phyloP scores from a whole-genome alignment of 2,113 vertebrate genomes.

The Myxocyprinus asiaticus region DNA sequence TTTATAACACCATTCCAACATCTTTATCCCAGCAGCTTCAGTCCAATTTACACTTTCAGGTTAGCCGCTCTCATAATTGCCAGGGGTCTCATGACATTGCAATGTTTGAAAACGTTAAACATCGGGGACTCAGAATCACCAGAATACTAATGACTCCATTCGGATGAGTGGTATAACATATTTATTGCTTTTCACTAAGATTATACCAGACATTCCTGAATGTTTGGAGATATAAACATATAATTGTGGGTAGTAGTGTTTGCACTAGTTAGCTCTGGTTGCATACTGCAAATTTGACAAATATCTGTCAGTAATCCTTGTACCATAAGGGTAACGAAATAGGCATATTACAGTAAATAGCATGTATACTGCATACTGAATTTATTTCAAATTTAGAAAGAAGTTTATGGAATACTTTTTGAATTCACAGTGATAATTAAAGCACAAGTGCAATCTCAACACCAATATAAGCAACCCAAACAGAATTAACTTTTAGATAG shows the following conservation, averaged over 20 bases:
- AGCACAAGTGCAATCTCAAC: no score
- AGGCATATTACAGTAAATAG: no score
- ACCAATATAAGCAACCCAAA: no score
- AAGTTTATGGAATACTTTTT: no score
- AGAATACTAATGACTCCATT: neutral
- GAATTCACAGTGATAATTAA: no score
- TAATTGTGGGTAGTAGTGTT: neutral
- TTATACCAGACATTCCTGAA: neutral
- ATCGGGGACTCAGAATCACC: neutral
- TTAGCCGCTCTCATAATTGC: neutral
- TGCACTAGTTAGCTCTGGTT: neutral
- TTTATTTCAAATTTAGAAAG: no score
- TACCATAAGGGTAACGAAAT: no score
- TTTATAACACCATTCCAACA: neutral
- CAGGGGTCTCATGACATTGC: no score
- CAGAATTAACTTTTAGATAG: no score
- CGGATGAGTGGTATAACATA: neutral
- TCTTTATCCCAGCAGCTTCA: constrained; percentile 15
- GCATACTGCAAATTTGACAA: neutral
- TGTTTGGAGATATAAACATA: neutral
- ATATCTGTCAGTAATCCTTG: no score
- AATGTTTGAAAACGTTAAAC: neutral
- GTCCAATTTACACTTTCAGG: constrained; percentile 7
- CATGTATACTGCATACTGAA: no score
- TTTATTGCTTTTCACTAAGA: neutral